These are phyloP conservation scores for Pedionomus torquatus DNA, from an alignment of 2,113 vertebrate species.

Conservation along the genomic window DNA sequence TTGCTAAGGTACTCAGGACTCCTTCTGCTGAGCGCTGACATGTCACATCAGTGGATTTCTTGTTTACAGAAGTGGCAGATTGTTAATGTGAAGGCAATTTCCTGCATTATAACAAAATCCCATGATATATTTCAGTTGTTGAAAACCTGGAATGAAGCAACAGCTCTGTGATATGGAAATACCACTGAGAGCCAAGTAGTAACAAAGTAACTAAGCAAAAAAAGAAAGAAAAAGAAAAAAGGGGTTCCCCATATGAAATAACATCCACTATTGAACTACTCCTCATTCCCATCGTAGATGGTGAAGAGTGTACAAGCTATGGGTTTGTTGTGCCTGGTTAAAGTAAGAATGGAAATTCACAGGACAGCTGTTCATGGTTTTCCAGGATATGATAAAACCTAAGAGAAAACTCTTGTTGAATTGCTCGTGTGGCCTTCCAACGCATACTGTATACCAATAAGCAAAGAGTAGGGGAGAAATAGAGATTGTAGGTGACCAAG, in stretches of 20 bases:
- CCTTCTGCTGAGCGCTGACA: background rate
- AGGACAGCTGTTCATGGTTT: background rate
- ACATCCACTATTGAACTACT: background rate
- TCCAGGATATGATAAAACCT: background rate
- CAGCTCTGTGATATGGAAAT: conserved; percentile 22
- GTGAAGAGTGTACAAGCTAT: background rate
- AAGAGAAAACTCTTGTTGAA: background rate
- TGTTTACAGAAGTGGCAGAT: conserved; percentile 55
- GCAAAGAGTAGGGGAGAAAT: background rate
- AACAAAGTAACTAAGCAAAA: background rate
- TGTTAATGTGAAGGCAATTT: conserved; percentile 63
- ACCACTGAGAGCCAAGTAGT: conserved; percentile 2
- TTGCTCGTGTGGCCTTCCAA: background rate
- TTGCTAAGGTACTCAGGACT: conserved; percentile 34
- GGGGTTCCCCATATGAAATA: background rate
- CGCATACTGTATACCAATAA: background rate
- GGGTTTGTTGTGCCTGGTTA: background rate
- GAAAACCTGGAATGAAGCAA: conserved; percentile 60
- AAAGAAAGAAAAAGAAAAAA: background rate
- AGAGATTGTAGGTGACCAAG: background rate
- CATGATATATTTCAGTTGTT: conserved; percentile 41
- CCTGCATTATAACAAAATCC: conserved; percentile 59
- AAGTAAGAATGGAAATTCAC: background rate
- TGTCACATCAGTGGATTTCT: conserved; percentile 31
- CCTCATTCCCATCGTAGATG: background rate